Evolutionary conservation across 2,888 invertebrate species (phyloP).

Genomic region (Melinaea marsaeus): DNA sequence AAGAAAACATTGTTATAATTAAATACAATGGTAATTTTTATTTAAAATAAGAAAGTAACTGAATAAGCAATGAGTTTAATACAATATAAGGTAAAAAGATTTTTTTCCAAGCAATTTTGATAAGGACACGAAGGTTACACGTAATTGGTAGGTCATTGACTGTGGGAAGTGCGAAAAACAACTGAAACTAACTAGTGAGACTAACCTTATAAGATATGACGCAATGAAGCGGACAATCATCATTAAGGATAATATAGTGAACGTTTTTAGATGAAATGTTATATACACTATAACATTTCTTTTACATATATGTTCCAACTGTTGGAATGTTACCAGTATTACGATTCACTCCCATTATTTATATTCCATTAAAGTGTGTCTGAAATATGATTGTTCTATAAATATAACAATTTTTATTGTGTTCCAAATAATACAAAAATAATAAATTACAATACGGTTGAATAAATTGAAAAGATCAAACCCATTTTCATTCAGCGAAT

Average conservation of each 20-base stretch:
- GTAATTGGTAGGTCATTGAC: constrained; percentile 50
- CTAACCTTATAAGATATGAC: constrained; percentile 16
- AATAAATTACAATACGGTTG: constrained; percentile 9
- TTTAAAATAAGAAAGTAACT: too few species aligned
- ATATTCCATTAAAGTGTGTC: too few species aligned
- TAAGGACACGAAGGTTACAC: constrained; percentile 46
- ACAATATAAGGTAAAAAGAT: constrained; percentile 1
- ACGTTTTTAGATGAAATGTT: too few species aligned
- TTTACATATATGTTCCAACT: too few species aligned
- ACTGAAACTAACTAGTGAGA: constrained; percentile 18
- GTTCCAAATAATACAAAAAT: constrained; percentile 8
- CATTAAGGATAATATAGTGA: too few species aligned
- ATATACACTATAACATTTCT: too few species aligned
- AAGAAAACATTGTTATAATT: too few species aligned
- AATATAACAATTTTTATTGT: constrained; percentile 9
- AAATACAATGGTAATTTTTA: too few species aligned
- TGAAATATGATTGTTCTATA: constrained; percentile 5
- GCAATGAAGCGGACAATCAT: constrained; percentile 12
- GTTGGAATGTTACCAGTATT: too few species aligned
- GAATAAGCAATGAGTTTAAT: too few species aligned
- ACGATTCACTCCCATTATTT: too few species aligned
- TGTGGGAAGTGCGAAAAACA: constrained; percentile 36
- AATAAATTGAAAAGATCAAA: constrained; percentile 15
- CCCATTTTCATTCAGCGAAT: constrained; percentile 14
- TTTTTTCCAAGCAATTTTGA: constrained; percentile 10